These are phyloP conservation scores for Ptyas mucosa DNA, from an alignment of 2,113 vertebrate genomes.

Conservation along the genomic window DNA sequence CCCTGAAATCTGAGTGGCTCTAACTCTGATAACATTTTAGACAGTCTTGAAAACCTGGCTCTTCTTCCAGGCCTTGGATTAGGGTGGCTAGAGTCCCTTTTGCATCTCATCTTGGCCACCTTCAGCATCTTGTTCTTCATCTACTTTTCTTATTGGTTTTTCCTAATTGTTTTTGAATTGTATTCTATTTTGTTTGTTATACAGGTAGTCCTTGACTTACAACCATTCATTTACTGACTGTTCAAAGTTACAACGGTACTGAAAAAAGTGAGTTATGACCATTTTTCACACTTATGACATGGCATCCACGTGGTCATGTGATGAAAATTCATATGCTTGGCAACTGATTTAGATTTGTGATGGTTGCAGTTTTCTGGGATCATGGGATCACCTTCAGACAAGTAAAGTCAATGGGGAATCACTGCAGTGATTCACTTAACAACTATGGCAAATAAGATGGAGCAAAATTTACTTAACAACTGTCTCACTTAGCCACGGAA, in stretches of 20 bases:
- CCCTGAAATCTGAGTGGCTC: neutral
- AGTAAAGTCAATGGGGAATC: too few species aligned
- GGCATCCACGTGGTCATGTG: neutral
- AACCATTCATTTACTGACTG: neutral
- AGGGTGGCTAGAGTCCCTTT: neutral
- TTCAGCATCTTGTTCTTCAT: neutral
- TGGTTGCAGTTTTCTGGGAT: neutral
- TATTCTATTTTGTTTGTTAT: neutral
- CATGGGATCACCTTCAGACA: neutral
- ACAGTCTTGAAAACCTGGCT: neutral
- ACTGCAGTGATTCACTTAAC: too few species aligned
- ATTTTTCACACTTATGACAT: neutral
- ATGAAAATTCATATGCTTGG: neutral
- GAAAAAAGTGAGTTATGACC: neutral
- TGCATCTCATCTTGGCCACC: neutral
- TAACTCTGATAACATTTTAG: neutral
- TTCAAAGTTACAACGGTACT: neutral
- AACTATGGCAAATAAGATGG: too few species aligned
- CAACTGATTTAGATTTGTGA: neutral
- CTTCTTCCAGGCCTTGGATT: neutral
- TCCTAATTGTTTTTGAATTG: neutral
- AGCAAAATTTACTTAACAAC: too few species aligned
- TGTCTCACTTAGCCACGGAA: too few species aligned
- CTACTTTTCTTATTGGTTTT: neutral
- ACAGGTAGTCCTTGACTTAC: neutral